A percentile compares a stretch with the other conserved stretches of the same genome.
These are phyloP conservation scores for Anguilla anguilla DNA, from an alignment of 2,797 vertebrate genomes.

Conservation along the genomic window DNA sequence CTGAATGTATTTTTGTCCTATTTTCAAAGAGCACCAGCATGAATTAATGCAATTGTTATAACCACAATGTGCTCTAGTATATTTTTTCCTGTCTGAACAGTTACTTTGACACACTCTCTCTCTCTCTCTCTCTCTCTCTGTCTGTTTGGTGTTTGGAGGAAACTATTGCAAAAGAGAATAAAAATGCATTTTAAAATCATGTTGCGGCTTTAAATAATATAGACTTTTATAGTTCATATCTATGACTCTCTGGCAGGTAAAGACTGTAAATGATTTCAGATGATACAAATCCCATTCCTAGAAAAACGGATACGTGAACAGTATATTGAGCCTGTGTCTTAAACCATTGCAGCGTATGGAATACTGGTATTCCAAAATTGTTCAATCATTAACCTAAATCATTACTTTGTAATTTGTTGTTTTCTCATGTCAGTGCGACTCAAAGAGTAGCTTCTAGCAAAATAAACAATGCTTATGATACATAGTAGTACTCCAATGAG, in stretches of 20 bases:
- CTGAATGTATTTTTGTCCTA: background rate
- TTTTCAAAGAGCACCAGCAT: background rate
- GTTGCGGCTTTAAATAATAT: conserved; percentile 11
- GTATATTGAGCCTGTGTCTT: background rate
- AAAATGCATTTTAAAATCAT: conserved; percentile 37
- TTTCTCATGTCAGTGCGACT: background rate
- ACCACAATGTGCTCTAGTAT: no score
- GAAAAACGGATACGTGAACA: background rate
- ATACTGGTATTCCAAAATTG: background rate
- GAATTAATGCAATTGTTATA: no score
- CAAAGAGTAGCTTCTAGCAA: background rate
- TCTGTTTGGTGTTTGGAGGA: background rate
- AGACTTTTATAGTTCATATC: background rate
- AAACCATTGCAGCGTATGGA: background rate
- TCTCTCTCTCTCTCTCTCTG: background rate
- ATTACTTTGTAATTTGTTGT: background rate
- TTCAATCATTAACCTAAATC: background rate
- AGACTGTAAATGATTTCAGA: background rate
- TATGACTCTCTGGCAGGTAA: background rate
- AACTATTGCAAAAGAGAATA: conserved; percentile 51
- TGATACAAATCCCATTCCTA: background rate
- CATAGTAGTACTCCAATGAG: background rate
- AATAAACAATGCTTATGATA: background rate
- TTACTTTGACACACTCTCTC: background rate
- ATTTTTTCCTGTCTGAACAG: no score